Evolutionary conservation across 1,140 invertebrate genomes (phyloP).

Genomic region (Meloidogyne chitwoodi): DNA sequence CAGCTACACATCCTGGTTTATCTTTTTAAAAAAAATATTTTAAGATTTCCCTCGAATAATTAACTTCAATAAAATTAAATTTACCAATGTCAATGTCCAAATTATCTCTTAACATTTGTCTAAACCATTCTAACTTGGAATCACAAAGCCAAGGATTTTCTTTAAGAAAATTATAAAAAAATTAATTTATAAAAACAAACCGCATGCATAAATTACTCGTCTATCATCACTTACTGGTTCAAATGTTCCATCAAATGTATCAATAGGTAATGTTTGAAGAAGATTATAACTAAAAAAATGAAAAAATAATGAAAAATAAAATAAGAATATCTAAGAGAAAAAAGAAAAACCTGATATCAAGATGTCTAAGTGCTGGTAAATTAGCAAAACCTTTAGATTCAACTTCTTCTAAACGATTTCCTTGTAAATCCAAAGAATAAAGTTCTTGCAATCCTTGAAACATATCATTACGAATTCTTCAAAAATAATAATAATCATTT

Average conservation of each 20-base stretch:
- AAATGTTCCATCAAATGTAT: conserved; percentile 54
- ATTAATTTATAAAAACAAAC: conserved; percentile 25
- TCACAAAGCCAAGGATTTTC: conserved; percentile 59
- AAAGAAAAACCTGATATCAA: conserved; percentile 53
- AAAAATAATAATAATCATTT: not conserved
- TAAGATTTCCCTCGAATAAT: no score
- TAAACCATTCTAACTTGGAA: conserved; percentile 57
- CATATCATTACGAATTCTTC: conserved; percentile 53
- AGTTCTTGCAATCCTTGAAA: conserved; percentile 56
- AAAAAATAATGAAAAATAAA: not conserved
- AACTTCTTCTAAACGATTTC: conserved; percentile 55
- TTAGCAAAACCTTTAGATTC: conserved; percentile 56
- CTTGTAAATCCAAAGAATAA: conserved; percentile 59
- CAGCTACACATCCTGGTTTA: conserved; percentile 57
- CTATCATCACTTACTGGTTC: conserved; percentile 53
- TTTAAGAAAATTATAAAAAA: conserved; percentile 18
- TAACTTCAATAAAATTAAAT: no score
- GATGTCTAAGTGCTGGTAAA: conserved; percentile 51
- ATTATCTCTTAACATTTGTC: conserved; percentile 54
- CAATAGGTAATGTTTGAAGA: conserved; percentile 55
- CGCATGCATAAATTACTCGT: conserved; percentile 59
- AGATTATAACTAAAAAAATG: conserved; percentile 54
- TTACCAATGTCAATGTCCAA: conserved; percentile 55
- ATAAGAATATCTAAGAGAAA: no score
- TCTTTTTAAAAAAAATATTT: conserved; percentile 32